Base-by-base conservation (phyloP, 2,888 invertebrate genomes). In the Sturmia bella region DNA sequence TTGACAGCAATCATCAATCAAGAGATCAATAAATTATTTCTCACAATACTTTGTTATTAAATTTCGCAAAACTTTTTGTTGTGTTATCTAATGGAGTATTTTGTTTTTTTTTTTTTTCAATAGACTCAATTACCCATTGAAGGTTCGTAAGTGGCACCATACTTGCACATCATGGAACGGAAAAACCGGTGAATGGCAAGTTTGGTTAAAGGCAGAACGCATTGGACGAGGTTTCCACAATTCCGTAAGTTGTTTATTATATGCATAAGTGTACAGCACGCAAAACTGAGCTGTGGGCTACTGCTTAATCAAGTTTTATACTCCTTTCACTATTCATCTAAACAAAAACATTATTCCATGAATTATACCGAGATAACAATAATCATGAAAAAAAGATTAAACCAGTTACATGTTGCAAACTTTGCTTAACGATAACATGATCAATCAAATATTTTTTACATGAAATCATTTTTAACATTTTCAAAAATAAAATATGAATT, bases 141-240 rank as follows among this genome's bases (percentile, higher is more conserved):
- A 93, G 85, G 91, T 94, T 87, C 93, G 94, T 89, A 93, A 93
- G 89, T 96, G 96, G 96, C 96, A 96, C 92, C 96, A 96, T 90
- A 94, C 95, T 64, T 96, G 96, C 87, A 95, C 95, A 87, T 96
- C 96, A 69, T 96, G 96, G 96, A 96, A 96, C 89, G 96, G 96
- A 17, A 95, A 94, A 89, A 96, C 96, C 7, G 96, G 96, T 61
- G 96, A 96, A 91, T 96, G 96, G 96, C 96, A 96, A 91, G 93
- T 96, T 85, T 96, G 96, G 96, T 94, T 96, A 83, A 96, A 96
- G 89, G 94, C 94, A 19, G 96, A 96, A 90, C 92, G 96, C 84
- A 96, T 96, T 64, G 96, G 96, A 84, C 93, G 96, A 87, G 96
- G 96, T 80, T 96, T 96, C 90, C 95, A 96, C 91, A 96, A 96